phyloP scores from a whole-genome alignment of 2,888 invertebrate species.

The Gisinianus flammeolus region DNA sequence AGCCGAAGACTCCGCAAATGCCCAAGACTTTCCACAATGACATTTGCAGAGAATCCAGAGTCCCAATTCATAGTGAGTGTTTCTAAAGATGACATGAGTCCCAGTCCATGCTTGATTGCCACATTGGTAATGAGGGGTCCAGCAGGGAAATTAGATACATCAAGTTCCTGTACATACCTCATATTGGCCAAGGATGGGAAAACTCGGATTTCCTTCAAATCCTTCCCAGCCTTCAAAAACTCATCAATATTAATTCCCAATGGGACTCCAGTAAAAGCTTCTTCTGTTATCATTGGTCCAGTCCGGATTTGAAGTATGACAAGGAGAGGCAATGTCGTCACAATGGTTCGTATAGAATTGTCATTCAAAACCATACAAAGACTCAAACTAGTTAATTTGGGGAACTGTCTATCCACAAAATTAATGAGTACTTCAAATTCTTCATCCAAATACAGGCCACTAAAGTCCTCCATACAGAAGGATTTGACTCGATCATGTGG shows the following conservation, averaged over 20 bases:
- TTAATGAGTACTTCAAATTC: constrained; percentile 33
- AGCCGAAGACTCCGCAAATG: constrained; percentile 14
- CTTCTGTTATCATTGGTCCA: constrained; percentile 26
- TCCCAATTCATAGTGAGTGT: constrained; percentile 28
- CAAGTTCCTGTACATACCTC: constrained; percentile 21
- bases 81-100: constrained; percentile 13
- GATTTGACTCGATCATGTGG: constrained; percentile 23
- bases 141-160: constrained; percentile 28
- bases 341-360: constrained; percentile 9
- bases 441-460: constrained; percentile 27
- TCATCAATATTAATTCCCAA: constrained; percentile 30
- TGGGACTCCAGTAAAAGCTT: constrained; percentile 30
- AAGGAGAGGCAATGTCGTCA: constrained; percentile 11
- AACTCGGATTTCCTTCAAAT: constrained; percentile 26
- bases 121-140: constrained; percentile 18
- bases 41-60: background rate
- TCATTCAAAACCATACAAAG: constrained; percentile 31
- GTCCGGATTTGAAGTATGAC: constrained; percentile 4
- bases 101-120: constrained; percentile 24
- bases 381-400: background rate
- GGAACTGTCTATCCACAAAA: constrained; percentile 28
- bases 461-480: constrained; percentile 33
- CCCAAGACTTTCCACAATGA: constrained; percentile 12
- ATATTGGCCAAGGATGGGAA: constrained; percentile 28
- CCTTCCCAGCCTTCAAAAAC: constrained; percentile 3